Evolutionary conservation across 2,113 vertebrate species (phyloP).

Genomic region (Rhinolophus ferrumequinum): DNA sequence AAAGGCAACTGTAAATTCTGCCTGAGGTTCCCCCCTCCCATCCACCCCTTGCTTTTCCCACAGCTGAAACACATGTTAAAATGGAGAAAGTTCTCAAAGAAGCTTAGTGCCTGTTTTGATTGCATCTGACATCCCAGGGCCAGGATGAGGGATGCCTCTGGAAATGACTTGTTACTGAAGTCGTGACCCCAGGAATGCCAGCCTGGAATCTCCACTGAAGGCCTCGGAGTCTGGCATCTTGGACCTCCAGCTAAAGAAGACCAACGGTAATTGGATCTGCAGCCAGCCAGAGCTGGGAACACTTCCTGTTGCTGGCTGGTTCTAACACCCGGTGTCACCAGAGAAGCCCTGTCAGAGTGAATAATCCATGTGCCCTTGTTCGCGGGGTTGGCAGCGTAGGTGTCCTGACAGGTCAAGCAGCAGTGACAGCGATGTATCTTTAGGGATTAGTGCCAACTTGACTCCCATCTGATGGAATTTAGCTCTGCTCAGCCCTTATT

Average conservation of each 20-base stretch:
- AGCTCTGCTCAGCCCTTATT: background rate
- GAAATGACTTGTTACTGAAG: slow-evolving; percentile 53
- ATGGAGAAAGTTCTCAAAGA: slow-evolving; percentile 43
- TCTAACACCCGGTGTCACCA: slow-evolving; percentile 47
- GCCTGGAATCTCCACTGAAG: slow-evolving; percentile 44
- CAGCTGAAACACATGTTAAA: slow-evolving; percentile 63
- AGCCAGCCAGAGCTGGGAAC: background rate
- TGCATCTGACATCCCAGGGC: slow-evolving; percentile 3
- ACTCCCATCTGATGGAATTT: slow-evolving; percentile 41
- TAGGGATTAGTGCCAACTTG: slow-evolving; percentile 22
- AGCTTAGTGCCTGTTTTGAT: background rate
- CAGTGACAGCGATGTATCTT: slow-evolving; percentile 40
- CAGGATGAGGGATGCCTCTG: slow-evolving; percentile 17
- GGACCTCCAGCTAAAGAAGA: slow-evolving; percentile 19
- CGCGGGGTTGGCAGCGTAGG: background rate
- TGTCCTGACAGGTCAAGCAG: slow-evolving; percentile 67
- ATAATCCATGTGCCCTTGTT: slow-evolving; percentile 55
- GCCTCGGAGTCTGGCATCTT: background rate
- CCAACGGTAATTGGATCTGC: background rate
- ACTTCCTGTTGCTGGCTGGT: slow-evolving; percentile 20
- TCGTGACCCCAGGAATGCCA: background rate
- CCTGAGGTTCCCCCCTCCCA: background rate
- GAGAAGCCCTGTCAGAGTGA: slow-evolving; percentile 32
- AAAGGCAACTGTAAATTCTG: slow-evolving; percentile 69
- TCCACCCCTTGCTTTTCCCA: slow-evolving; percentile 57